Conservation (phyloP, 2,888 invertebrate species). For the Drosophila rubida region DNA sequence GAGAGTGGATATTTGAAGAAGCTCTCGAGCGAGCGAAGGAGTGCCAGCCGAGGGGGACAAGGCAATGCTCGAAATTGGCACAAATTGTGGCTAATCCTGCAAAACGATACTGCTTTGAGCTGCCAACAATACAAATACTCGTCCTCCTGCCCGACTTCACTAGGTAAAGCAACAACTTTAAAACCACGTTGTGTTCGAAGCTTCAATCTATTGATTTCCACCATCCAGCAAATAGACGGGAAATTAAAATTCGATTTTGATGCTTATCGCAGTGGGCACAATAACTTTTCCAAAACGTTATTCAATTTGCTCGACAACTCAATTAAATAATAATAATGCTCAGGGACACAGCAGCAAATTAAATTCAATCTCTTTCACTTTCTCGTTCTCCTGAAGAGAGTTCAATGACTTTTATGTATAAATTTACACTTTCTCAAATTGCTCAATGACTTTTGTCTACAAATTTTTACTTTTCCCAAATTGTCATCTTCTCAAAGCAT, state of each 20-base stretch:
- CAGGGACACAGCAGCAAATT: too few species aligned
- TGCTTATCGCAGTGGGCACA: neutral
- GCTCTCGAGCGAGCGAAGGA: slow-evolving; percentile 28
- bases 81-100: slow-evolving; percentile 57
- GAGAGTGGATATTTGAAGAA: slow-evolving; percentile 62
- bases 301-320: too few species aligned
- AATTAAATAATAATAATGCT: too few species aligned
- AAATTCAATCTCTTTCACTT: too few species aligned
- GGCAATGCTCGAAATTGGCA: slow-evolving; percentile 57
- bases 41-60: slow-evolving; percentile 8
- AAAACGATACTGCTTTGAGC: slow-evolving; percentile 22
- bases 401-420: too few species aligned
- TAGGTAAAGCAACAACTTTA: neutral
- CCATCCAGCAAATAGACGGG: neutral
- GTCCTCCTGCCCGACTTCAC: slow-evolving; percentile 7
- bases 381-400: too few species aligned
- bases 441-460: too few species aligned
- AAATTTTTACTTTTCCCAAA: too few species aligned
- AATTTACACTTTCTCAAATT: too few species aligned
- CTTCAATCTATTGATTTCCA: slow-evolving; percentile 6
- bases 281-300: too few species aligned
- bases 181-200: neutral
- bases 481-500: too few species aligned
- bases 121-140: neutral
- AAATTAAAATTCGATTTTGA: neutral